phyloP scores from a whole-genome alignment of 2,888 invertebrate genomes.

The Podabrus alpinus region DNA sequence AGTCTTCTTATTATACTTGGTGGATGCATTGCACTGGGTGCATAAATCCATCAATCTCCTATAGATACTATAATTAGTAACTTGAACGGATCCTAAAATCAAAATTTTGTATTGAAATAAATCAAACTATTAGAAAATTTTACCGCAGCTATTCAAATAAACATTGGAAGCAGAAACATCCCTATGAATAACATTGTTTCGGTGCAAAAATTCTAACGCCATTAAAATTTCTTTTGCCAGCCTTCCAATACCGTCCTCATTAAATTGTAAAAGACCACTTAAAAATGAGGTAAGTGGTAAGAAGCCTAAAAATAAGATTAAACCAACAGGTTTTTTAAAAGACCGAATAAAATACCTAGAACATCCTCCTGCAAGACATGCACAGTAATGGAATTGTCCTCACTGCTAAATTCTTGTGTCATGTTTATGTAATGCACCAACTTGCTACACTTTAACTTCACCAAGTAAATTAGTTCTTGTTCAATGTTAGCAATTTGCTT shows the following conservation, averaged over 20 bases:
- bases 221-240: constrained; percentile 74
- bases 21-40: constrained; percentile 50
- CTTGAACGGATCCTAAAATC: constrained; percentile 58
- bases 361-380: constrained; percentile 74
- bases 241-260: constrained; percentile 63
- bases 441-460: constrained; percentile 71
- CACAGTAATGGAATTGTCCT: constrained; percentile 67
- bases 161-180: constrained; percentile 77
- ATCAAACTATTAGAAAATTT: constrained; percentile 11
- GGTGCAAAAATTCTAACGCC: constrained; percentile 79
- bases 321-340: constrained; percentile 14
- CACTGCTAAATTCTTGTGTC: constrained; percentile 58
- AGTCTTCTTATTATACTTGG: constrained; percentile 65
- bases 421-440: constrained; percentile 78
- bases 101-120: constrained; percentile 3
- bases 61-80: constrained; percentile 74
- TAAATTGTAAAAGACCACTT: constrained; percentile 58
- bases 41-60: constrained; percentile 64
- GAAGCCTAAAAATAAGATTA: constrained; percentile 39
- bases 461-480: constrained; percentile 75
- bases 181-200: constrained; percentile 80
- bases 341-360: constrained; percentile 52
- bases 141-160: constrained; percentile 70
- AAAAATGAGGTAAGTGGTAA: constrained; percentile 56
- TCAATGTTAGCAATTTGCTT: constrained; percentile 71